These are phyloP conservation scores for Caenorhabditis zanzibari DNA, from an alignment of 2,888 invertebrate species.

Conservation along the genomic window DNA sequence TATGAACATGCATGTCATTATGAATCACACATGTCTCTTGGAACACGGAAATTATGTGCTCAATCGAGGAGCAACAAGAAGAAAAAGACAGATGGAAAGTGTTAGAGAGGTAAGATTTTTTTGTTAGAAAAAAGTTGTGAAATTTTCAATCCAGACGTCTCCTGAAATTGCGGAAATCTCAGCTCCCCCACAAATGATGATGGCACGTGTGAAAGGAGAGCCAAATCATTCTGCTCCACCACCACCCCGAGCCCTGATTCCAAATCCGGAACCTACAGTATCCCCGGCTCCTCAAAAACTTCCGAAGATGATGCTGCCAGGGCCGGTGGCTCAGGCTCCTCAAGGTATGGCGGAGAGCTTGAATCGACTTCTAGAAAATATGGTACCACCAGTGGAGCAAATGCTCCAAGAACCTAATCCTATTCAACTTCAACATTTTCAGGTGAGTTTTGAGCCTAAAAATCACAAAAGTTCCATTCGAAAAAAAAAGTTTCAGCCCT, in stretches of 20 bases:
- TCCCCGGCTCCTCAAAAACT: no score
- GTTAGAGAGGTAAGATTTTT: slow-evolving; percentile 7
- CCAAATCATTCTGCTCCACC: not conserved
- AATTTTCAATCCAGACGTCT: not conserved
- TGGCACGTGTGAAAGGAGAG: not conserved
- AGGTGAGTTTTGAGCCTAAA: no score
- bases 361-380: not conserved
- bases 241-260: no score
- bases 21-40: slow-evolving; percentile 46
- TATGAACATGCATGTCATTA: slow-evolving; percentile 51
- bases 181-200: not conserved
- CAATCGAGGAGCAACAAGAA: not conserved
- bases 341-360: not conserved
- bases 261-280: no score
- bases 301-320: no score
- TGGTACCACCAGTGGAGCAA: not conserved
- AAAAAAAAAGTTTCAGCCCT: not conserved
- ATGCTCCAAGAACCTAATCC: no score
- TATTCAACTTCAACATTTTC: no score
- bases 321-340: not conserved
- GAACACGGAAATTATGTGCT: slow-evolving; percentile 27
- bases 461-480: not conserved
- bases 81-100: slow-evolving; percentile 4
- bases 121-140: not conserved
- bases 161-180: not conserved